Percentiles rank a stretch among this genome's conserved stretches.
phyloP scores from a whole-genome alignment of 2,797 vertebrate genomes.

The Sarcophilus harrisii region DNA sequence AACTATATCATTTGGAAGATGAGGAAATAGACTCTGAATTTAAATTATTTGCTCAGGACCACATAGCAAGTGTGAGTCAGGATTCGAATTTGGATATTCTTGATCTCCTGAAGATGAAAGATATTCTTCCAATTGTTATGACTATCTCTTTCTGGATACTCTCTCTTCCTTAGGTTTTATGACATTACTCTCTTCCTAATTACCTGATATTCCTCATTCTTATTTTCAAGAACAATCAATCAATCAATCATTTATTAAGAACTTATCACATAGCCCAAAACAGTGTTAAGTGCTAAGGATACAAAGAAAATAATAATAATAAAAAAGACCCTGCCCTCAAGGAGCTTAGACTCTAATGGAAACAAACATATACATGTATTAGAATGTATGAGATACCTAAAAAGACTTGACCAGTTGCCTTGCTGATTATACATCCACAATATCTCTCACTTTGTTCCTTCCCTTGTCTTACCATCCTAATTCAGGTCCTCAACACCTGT shows the following conservation, averaged over 20 bases:
- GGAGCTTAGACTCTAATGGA: neutral
- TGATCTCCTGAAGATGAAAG: neutral
- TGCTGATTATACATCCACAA: neutral
- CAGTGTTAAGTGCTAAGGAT: neutral
- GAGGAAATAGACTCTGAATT: neutral
- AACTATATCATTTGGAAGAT: neutral
- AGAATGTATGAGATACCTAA: neutral
- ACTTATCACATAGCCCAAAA: neutral
- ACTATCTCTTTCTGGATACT: neutral
- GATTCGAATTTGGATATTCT: neutral
- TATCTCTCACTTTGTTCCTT: neutral
- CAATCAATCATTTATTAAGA: neutral
- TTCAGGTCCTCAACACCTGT: neutral
- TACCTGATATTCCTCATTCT: neutral
- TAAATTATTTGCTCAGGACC: neutral
- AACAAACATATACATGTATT: neutral
- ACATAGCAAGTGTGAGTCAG: neutral
- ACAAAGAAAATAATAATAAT: neutral
- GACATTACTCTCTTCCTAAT: neutral
- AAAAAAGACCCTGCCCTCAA: neutral
- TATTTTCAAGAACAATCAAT: neutral
- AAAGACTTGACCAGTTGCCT: neutral
- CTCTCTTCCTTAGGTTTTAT: neutral
- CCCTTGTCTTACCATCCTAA: neutral
- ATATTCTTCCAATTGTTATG: neutral